A percentile compares a stretch with the other conserved stretches of the same genome.
phyloP scores from a whole-genome alignment of 2,888 invertebrate genomes.

The Rhamphomyia laevipes region DNA sequence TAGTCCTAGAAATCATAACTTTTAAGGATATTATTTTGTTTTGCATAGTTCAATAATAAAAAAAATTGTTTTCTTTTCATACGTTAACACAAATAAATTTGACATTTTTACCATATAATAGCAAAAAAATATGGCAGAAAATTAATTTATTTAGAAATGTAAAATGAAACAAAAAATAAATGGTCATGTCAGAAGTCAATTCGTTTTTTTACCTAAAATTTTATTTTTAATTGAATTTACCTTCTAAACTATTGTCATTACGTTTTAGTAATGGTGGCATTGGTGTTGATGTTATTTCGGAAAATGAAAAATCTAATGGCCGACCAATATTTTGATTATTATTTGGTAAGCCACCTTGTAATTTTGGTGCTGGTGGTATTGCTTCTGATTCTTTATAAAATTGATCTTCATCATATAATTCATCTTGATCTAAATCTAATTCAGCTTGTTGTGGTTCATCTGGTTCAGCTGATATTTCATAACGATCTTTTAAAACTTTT shows the following conservation, averaged over 20 bases:
- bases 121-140: too few species aligned
- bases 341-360: conserved; percentile 32
- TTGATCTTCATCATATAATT: conserved; percentile 43
- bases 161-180: too few species aligned
- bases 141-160: too few species aligned
- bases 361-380: conserved; percentile 43
- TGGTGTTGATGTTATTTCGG: conserved; percentile 21
- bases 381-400: conserved; percentile 46
- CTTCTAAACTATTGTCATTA: conserved; percentile 31
- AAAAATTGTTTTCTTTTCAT: too few species aligned
- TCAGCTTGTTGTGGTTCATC: conserved; percentile 55
- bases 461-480: conserved; percentile 64
- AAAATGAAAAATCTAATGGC: conserved; percentile 24
- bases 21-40: too few species aligned
- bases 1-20: too few species aligned
- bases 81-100: too few species aligned
- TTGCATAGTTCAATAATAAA: too few species aligned
- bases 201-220: too few species aligned
- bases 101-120: too few species aligned
- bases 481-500: conserved; percentile 70
- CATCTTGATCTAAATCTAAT: conserved; percentile 41
- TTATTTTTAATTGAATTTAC: conserved; percentile 19
- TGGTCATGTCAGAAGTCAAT: too few species aligned
- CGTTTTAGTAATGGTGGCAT: conserved; percentile 29
- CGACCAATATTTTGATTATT: conserved; percentile 17